phyloP scores from a whole-genome alignment of 2,113 vertebrate species.

The Tachysurus fulvidraco region DNA sequence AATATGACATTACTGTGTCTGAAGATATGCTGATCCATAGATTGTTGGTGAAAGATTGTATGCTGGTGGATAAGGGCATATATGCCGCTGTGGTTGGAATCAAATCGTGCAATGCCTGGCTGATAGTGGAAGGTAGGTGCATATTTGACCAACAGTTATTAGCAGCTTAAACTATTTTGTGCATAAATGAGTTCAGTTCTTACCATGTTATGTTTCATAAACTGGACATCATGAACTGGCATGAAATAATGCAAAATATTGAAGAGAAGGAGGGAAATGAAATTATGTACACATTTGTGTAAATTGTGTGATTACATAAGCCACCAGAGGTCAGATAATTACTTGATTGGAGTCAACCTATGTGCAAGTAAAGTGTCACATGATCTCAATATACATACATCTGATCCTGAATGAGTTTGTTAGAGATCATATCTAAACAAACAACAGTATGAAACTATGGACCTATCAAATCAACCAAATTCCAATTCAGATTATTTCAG shows the following conservation, averaged over 20 bases:
- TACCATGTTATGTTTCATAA: neutral
- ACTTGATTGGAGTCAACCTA: neutral
- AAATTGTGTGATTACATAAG: neutral
- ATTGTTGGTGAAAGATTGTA: conserved; percentile 74
- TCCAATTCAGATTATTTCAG: neutral
- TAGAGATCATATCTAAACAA: neutral
- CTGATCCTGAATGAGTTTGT: neutral
- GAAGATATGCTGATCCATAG: conserved; percentile 81
- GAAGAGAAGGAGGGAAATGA: neutral
- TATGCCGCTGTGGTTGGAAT: conserved; percentile 76
- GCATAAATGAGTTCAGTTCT: neutral
- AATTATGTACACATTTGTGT: neutral
- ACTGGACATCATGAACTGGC: neutral
- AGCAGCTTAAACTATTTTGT: neutral
- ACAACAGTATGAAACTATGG: neutral
- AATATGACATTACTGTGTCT: conserved; percentile 74
- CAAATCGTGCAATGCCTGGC: conserved; percentile 80
- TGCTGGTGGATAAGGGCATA: conserved; percentile 78
- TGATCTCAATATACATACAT: neutral
- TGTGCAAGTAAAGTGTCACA: neutral
- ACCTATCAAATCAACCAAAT: neutral
- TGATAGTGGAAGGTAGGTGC: conserved; percentile 81
- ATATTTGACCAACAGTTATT: neutral
- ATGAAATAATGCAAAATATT: neutral
- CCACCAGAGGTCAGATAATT: neutral